Evolutionary conservation across 2,888 invertebrate species (phyloP).

Genomic region (Allacma fusca): DNA sequence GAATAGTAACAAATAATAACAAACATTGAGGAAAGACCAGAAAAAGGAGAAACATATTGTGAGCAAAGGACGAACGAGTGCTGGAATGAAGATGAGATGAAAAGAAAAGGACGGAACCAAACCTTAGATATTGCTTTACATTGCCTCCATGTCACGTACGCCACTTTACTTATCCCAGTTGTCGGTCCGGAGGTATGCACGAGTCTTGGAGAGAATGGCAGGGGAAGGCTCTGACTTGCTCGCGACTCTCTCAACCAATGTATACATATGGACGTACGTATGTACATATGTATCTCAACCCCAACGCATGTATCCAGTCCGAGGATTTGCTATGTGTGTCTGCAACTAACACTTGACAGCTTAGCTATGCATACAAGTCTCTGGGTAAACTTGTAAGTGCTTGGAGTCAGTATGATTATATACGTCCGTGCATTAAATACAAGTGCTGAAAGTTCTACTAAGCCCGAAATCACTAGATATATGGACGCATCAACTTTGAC

Average conservation of each 20-base stretch:
- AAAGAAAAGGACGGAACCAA: slow-evolving; percentile 31
- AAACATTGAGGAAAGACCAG: slow-evolving; percentile 13
- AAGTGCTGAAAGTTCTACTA: neutral
- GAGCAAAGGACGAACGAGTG: slow-evolving; percentile 6
- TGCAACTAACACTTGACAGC: slow-evolving; percentile 1
- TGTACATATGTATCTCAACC: too few relatives aligned
- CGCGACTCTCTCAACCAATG: too few relatives aligned
- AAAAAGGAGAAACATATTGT: slow-evolving; percentile 15
- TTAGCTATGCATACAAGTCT: neutral
- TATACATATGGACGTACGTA: too few relatives aligned
- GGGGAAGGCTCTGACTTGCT: neutral
- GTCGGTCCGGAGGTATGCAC: slow-evolving; percentile 16
- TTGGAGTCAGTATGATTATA: neutral
- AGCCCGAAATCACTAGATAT: neutral
- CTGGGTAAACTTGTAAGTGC: slow-evolving; percentile 3
- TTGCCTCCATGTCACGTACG: slow-evolving; percentile 38
- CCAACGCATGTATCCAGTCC: too few relatives aligned
- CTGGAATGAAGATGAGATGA: slow-evolving; percentile 39
- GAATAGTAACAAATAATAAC: slow-evolving; percentile 12
- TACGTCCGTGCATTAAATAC: neutral
- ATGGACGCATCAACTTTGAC: slow-evolving; percentile 2
- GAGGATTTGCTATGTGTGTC: too few relatives aligned
- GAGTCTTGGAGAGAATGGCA: neutral
- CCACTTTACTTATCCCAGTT: slow-evolving; percentile 35
- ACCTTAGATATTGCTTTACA: slow-evolving; percentile 33